A percentile compares a stretch with the other conserved stretches of the same genome.
Evolutionary conservation across 2,113 vertebrate species (phyloP).

Genomic region (Dermatemys mawii): DNA sequence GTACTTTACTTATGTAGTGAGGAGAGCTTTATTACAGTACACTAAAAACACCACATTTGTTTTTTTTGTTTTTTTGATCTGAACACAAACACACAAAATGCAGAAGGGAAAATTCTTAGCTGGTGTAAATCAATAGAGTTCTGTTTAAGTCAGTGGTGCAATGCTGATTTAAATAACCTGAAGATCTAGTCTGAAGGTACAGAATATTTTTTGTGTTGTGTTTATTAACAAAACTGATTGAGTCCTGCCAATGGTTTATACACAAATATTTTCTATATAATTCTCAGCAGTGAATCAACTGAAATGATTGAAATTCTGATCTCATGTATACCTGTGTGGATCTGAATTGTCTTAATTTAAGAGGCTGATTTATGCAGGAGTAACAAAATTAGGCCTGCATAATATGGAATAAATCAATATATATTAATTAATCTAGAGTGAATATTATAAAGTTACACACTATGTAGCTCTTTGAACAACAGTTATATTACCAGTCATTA

Average conservation of each 20-base stretch:
- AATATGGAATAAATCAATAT: not conserved
- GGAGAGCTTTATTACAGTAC: conserved; percentile 22
- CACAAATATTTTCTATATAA: not conserved
- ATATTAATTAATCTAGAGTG: not conserved
- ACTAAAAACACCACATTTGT: not conserved
- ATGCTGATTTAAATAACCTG: not conserved
- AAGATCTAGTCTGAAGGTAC: not conserved
- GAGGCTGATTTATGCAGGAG: not conserved
- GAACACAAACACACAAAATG: not conserved
- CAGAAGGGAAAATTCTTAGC: not conserved
- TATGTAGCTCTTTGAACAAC: conserved; percentile 1
- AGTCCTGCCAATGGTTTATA: not conserved
- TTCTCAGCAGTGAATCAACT: not conserved
- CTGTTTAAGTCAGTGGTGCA: not conserved
- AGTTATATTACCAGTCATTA: not conserved
- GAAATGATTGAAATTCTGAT: not conserved
- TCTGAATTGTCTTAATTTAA: not conserved
- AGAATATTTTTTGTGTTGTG: not conserved
- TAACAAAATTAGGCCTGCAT: not conserved
- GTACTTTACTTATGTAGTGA: not conserved
- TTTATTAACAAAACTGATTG: not conserved
- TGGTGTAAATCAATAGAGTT: not conserved
- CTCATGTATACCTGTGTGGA: not conserved
- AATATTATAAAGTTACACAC: conserved; percentile 24
- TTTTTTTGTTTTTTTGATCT: not conserved